Conservation (phyloP, 2,888 invertebrate species). For the Gortyna flavago region DNA sequence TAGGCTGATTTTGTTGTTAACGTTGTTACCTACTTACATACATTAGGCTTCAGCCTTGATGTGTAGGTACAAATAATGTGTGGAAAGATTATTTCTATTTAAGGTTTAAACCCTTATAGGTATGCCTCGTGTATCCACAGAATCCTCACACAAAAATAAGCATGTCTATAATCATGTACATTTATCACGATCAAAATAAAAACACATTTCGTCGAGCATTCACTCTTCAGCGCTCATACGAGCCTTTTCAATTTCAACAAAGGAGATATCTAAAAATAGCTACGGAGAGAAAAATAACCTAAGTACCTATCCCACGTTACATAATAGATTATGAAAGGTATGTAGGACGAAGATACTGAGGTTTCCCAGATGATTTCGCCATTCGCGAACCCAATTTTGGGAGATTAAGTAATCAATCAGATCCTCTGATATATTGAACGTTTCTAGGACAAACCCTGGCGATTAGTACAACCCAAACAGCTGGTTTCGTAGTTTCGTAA, state of each 20-base stretch:
- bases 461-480: conserved; percentile 67
- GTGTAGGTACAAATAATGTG: background rate
- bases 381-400: conserved; percentile 60
- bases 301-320: conserved; percentile 48
- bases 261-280: conserved; percentile 57
- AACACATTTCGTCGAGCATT: conserved; percentile 34
- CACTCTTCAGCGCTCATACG: conserved; percentile 26
- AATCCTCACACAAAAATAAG: conserved; percentile 24
- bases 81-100: background rate
- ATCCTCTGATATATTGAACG: conserved; percentile 48
- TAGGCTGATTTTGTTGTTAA: background rate
- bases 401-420: conserved; percentile 70
- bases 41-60: background rate
- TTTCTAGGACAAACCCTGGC: conserved; percentile 69
- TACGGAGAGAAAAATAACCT: conserved; percentile 32
- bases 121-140: conserved; percentile 1
- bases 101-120: conserved; percentile 8
- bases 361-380: conserved; percentile 59
- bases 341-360: conserved; percentile 60
- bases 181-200: conserved; percentile 40
- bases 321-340: conserved; percentile 59
- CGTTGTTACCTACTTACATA: background rate
- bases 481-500: conserved; percentile 61
- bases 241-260: conserved; percentile 42
- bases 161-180: conserved; percentile 1